These are phyloP conservation scores for Dugesia japonica DNA, from an alignment of 2,888 invertebrate genomes.

Conservation along the genomic window DNA sequence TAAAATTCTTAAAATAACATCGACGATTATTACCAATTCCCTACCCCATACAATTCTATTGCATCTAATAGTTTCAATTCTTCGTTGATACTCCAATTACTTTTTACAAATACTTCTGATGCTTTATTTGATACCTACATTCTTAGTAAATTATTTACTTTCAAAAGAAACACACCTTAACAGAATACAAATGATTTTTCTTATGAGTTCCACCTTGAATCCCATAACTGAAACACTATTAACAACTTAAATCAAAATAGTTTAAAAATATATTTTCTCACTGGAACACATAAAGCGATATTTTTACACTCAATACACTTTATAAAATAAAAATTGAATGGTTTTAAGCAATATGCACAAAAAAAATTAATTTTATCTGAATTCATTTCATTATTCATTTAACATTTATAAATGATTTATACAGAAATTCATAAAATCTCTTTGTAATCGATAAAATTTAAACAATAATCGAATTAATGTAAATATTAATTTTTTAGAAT, in stretches of 20 bases:
- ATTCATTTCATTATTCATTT: too few species aligned
- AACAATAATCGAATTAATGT: not conserved
- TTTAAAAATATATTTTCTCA: not conserved
- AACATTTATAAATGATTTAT: too few species aligned
- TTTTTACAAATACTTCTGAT: not conserved
- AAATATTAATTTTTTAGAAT: not conserved
- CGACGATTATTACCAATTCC: not conserved
- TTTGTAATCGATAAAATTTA: not conserved
- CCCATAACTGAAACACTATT: constrained; percentile 50
- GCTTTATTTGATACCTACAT: not conserved
- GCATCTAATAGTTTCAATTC: not conserved
- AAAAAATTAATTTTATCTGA: not conserved
- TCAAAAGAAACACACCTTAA: constrained; percentile 21
- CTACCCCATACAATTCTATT: not conserved
- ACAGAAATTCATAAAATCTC: not conserved
- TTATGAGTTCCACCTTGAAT: constrained; percentile 32
- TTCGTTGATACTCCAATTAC: not conserved
- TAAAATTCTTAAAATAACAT: not conserved
- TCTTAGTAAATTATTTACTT: not conserved
- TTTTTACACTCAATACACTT: not conserved
- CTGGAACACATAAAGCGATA: not conserved
- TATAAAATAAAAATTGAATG: not conserved
- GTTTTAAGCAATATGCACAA: not conserved
- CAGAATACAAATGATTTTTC: constrained; percentile 24
- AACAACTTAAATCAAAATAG: not conserved